A percentile compares a stretch with the other conserved stretches of the same genome.
These are phyloP conservation scores for Acipenser transmontanus DNA, from an alignment of 2,797 vertebrate species.

Conservation along the genomic window DNA sequence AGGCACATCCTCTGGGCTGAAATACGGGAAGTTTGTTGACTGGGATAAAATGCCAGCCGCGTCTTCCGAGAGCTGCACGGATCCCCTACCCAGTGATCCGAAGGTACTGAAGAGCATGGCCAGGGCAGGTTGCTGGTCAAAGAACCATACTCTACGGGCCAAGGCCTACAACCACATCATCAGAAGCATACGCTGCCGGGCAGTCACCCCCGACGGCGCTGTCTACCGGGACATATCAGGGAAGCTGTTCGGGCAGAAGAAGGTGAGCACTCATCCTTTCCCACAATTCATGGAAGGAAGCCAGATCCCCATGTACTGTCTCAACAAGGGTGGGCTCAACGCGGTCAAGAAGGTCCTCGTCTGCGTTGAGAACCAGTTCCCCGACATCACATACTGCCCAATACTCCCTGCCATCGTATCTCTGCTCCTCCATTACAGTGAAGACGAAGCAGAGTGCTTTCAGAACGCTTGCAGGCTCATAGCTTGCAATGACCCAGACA, in stretches of 20 bases:
- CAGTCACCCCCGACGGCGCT: constrained; percentile 51
- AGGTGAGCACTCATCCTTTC: constrained; percentile 57
- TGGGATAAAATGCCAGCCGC: constrained; percentile 68
- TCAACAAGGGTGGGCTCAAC: constrained; percentile 63
- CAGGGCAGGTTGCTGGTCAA: constrained; percentile 67
- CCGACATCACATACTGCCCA: constrained; percentile 74
- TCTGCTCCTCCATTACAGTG: constrained; percentile 76
- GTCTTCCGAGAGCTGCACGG: constrained; percentile 33
- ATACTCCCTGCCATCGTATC: constrained; percentile 70
- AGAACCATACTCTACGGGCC: constrained; percentile 58
- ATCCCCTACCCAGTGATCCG: constrained; percentile 46
- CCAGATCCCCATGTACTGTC: constrained; percentile 72
- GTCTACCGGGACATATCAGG: constrained; percentile 51
- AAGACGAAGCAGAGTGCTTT: constrained; percentile 77
- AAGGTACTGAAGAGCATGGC: constrained; percentile 69
- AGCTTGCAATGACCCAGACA: constrained; percentile 65
- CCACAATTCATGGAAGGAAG: constrained; percentile 73
- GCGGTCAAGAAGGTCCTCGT: constrained; percentile 74
- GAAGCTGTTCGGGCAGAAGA: constrained; percentile 62
- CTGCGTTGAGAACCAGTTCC: constrained; percentile 60
- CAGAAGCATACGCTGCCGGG: constrained; percentile 56
- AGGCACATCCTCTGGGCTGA: constrained; percentile 47
- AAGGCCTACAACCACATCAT: constrained; percentile 73
- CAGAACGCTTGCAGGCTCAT: constrained; percentile 66
- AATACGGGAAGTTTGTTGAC: constrained; percentile 73